Percentiles rank a stretch among this genome's conserved stretches.
phyloP scores from a whole-genome alignment of 1,140 invertebrate genomes.

The Anastrepha ludens region DNA sequence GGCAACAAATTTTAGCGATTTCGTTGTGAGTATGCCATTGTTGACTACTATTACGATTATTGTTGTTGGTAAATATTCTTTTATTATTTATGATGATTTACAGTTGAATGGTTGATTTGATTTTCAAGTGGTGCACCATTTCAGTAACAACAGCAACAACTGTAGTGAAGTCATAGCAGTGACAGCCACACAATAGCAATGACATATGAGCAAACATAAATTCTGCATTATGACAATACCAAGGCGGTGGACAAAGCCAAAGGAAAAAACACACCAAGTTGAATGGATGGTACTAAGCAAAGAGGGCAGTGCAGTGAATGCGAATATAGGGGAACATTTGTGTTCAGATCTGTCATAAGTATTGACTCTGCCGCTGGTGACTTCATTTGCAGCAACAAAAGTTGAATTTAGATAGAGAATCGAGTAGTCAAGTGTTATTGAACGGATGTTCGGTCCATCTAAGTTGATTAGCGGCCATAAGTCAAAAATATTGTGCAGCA shows the following conservation, averaged over 20 bases:
- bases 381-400: constrained; percentile 2
- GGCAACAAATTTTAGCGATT: background rate
- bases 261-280: background rate
- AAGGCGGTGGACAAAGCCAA: background rate
- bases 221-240: constrained; percentile 33
- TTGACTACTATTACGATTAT: constrained; percentile 48
- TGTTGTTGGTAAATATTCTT: constrained; percentile 48
- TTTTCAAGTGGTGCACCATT: constrained; percentile 71
- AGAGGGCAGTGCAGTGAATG: background rate
- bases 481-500: constrained; percentile 60
- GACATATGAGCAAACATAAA: constrained; percentile 51
- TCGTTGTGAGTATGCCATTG: background rate
- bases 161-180: background rate
- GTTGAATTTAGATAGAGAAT: constrained; percentile 21
- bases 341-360: constrained; percentile 1
- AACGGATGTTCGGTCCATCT: constrained; percentile 57
- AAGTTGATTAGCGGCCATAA: constrained; percentile 73
- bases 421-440: background rate
- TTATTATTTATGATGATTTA: constrained; percentile 74
- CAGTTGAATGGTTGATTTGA: constrained; percentile 74
- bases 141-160: constrained; percentile 15
- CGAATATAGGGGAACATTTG: background rate
- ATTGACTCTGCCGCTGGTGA: background rate
- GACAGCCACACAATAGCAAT: constrained; percentile 42
- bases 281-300: background rate